These are phyloP conservation scores for Drosophila cognata DNA, from an alignment of 2,888 invertebrate genomes.

Conservation along the genomic window DNA sequence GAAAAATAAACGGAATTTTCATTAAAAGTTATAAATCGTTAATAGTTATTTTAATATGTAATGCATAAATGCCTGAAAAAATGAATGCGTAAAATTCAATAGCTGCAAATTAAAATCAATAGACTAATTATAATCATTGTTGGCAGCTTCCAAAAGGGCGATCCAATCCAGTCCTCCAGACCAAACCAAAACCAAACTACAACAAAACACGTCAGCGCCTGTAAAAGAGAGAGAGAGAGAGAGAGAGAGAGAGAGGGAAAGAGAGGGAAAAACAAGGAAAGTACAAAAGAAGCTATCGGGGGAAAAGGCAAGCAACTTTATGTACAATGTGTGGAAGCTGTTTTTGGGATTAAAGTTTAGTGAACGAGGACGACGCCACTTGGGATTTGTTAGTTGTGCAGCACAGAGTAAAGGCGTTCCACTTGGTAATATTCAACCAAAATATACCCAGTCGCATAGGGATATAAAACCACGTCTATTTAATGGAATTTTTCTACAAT, in stretches of 20 bases:
- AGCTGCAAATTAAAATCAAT: constrained; percentile 69
- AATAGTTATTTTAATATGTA: constrained; percentile 41
- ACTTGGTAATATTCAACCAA: constrained; percentile 7
- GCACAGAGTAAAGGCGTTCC: neutral
- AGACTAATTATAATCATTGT: constrained; percentile 64
- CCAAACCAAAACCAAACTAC: constrained; percentile 77
- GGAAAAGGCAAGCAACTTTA: constrained; percentile 40
- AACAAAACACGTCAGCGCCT: constrained; percentile 67
- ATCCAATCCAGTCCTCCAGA: constrained; percentile 38
- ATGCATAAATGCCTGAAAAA: constrained; percentile 46
- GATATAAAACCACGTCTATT: neutral
- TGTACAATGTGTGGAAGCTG: constrained; percentile 38
- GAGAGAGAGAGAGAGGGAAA: constrained; percentile 13
- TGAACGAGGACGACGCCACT: constrained; percentile 42
- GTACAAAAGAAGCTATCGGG: constrained; percentile 28
- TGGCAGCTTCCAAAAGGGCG: constrained; percentile 27
- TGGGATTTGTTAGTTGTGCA: constrained; percentile 29
- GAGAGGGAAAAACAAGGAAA: constrained; percentile 8
- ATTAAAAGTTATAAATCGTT: constrained; percentile 25
- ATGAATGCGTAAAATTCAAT: constrained; percentile 56
- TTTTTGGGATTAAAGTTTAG: constrained; percentile 40
- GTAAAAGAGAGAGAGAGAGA: constrained; percentile 41
- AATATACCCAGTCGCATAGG: constrained; percentile 10
- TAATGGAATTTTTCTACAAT: neutral
- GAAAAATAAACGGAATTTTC: constrained; percentile 25